Conservation (phyloP, 2,888 invertebrate species). For the Sphaerophoria rueppellii region DNA sequence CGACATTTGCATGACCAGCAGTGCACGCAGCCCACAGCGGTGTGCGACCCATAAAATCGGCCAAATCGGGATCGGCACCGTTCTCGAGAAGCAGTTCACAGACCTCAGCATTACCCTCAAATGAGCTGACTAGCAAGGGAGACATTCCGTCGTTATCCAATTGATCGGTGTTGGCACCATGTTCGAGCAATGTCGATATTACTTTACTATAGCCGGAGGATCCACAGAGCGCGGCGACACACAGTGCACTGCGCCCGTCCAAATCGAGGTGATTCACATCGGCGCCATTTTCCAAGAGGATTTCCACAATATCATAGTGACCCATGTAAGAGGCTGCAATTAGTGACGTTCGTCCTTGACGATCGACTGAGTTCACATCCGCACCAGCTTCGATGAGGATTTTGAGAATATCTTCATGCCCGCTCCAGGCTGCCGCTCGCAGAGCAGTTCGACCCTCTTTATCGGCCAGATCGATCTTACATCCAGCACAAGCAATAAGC, state of each 20-base stretch:
- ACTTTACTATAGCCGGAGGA: constrained; percentile 87
- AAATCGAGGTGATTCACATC: constrained; percentile 93
- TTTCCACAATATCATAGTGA: constrained; percentile 94
- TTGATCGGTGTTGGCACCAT: constrained; percentile 91
- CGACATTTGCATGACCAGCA: constrained; percentile 94
- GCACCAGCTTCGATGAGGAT: constrained; percentile 90
- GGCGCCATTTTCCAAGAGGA: constrained; percentile 91
- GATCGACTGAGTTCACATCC: constrained; percentile 91
- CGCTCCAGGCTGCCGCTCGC: constrained; percentile 96
- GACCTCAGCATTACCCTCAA: constrained; percentile 95
- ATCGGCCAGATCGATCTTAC: constrained; percentile 93
- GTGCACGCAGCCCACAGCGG: constrained; percentile 96
- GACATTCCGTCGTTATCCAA: constrained; percentile 94
- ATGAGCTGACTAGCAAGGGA: constrained; percentile 93
- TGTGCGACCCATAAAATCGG: constrained; percentile 91
- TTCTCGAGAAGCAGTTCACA: constrained; percentile 95
- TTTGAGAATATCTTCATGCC: constrained; percentile 92
- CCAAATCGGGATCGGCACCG: constrained; percentile 95
- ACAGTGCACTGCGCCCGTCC: constrained; percentile 93
- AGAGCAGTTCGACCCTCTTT: constrained; percentile 94
- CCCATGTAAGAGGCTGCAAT: constrained; percentile 99
- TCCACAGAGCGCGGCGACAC: constrained; percentile 93
- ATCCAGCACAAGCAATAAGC: constrained; percentile 88
- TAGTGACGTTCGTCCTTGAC: constrained; percentile 94
- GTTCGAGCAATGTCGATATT: constrained; percentile 89